Evolutionary conservation across 1,140 invertebrate genomes (phyloP).

Genomic region (Drosophila lini): DNA sequence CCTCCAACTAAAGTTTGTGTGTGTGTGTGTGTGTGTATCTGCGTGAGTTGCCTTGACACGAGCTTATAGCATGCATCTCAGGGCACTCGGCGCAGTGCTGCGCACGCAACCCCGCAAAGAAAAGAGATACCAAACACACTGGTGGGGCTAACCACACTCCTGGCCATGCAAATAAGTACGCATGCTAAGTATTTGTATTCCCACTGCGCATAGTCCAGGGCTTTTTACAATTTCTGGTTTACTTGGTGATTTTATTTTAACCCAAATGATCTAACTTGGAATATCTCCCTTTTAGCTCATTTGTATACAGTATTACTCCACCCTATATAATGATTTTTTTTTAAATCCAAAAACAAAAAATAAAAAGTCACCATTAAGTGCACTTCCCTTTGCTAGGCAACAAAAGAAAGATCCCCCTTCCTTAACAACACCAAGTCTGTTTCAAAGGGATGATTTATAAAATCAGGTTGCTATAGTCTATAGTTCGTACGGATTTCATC

Average conservation of each 20-base stretch:
- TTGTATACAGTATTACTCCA: neutral
- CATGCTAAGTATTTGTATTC: neutral
- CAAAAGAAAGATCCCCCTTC: conserved; percentile 18
- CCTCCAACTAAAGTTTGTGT: neutral
- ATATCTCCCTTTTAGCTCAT: neutral
- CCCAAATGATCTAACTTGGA: neutral
- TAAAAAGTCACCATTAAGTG: neutral
- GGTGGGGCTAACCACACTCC: conserved; percentile 23
- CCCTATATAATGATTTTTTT: neutral
- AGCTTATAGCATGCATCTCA: conserved; percentile 65
- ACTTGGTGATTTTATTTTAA: neutral
- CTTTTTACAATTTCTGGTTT: neutral
- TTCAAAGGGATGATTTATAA: neutral
- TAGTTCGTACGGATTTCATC: neutral
- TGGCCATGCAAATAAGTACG: conserved; percentile 10
- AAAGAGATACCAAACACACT: conserved; percentile 5
- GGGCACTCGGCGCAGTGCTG: conserved; percentile 58
- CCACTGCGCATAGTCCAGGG: conserved; percentile 3
- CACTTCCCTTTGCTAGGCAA: neutral
- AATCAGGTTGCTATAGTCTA: conserved; percentile 1
- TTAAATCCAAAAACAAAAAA: neutral
- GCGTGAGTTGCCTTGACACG: conserved; percentile 31
- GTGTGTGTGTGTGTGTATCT: conserved; percentile 2
- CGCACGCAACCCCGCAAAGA: conserved; percentile 53
- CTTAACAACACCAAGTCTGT: neutral